Evolutionary conservation across 2,888 invertebrate genomes (phyloP).

Genomic region (Barypeithes pellucidus): DNA sequence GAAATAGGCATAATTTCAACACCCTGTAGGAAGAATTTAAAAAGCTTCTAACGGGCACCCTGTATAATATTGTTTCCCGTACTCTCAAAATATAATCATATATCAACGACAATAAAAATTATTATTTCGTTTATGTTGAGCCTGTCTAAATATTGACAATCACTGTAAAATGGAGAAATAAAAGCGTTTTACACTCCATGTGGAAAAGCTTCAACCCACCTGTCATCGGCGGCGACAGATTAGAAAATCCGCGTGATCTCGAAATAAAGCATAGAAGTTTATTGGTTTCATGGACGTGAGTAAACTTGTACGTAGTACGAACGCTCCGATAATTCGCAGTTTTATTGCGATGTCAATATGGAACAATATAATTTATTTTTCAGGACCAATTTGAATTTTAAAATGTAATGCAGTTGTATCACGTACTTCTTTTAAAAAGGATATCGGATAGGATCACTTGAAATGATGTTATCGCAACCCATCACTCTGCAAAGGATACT

Average conservation of each 20-base stretch:
- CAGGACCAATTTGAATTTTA: too few relatives aligned
- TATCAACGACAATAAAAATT: constrained; percentile 11
- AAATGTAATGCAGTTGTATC: too few relatives aligned
- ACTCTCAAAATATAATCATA: not conserved
- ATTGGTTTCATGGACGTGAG: constrained; percentile 27
- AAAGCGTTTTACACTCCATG: constrained; percentile 34
- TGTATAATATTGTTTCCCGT: not conserved
- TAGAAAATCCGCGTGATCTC: constrained; percentile 47
- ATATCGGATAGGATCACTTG: too few relatives aligned
- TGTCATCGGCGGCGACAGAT: constrained; percentile 46
- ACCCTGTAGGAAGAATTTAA: too few relatives aligned
- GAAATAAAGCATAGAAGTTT: constrained; percentile 35
- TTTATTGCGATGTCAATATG: too few relatives aligned
- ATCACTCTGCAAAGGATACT: too few relatives aligned
- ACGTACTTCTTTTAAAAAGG: too few relatives aligned
- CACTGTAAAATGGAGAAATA: constrained; percentile 35
- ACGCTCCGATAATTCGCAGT: not conserved
- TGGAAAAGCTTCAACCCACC: constrained; percentile 35
- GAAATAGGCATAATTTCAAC: too few relatives aligned
- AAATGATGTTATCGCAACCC: too few relatives aligned
- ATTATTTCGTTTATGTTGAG: constrained; percentile 8
- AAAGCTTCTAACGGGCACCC: too few relatives aligned
- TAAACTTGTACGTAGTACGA: constrained; percentile 19
- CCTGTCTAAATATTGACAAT: constrained; percentile 33
- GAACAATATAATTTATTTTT: too few relatives aligned